Percentiles rank a stretch among this genome's conserved stretches.
phyloP scores from a whole-genome alignment of 2,888 invertebrate species.

The Euzetes globulus region DNA sequence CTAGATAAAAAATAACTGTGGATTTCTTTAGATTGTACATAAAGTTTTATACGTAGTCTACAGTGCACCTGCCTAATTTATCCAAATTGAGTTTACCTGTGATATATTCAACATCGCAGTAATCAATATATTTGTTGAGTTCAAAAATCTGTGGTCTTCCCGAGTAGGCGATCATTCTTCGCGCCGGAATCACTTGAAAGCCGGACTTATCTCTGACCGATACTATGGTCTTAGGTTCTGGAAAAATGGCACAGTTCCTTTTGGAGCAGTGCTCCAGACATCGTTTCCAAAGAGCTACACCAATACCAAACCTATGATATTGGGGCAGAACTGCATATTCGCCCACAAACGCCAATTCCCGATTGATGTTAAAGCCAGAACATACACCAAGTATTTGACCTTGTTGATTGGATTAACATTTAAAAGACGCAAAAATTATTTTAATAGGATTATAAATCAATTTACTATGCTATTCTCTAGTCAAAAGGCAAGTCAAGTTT shows the following conservation, averaged over 20 bases:
- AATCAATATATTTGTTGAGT: constrained; percentile 33
- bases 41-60: too few relatives aligned
- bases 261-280: constrained; percentile 32
- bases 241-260: constrained; percentile 33
- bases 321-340: constrained; percentile 33
- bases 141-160: constrained; percentile 29
- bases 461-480: too few relatives aligned
- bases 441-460: neutral
- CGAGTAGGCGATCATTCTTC: constrained; percentile 28
- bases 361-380: constrained; percentile 23
- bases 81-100: constrained; percentile 14
- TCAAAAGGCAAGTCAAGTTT: too few relatives aligned
- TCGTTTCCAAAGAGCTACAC: constrained; percentile 27
- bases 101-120: constrained; percentile 33
- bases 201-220: constrained; percentile 32
- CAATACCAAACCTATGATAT: constrained; percentile 30
- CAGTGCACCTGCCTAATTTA: too few relatives aligned
- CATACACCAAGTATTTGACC: constrained; percentile 33
- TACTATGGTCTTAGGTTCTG: constrained; percentile 24
- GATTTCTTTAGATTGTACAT: too few relatives aligned
- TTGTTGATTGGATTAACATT: neutral
- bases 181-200: constrained; percentile 29
- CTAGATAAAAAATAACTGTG: too few relatives aligned
- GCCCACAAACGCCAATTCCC: constrained; percentile 28
- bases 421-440: neutral